phyloP scores from a whole-genome alignment of 1,140 invertebrate species.

The Achroia grisella region DNA sequence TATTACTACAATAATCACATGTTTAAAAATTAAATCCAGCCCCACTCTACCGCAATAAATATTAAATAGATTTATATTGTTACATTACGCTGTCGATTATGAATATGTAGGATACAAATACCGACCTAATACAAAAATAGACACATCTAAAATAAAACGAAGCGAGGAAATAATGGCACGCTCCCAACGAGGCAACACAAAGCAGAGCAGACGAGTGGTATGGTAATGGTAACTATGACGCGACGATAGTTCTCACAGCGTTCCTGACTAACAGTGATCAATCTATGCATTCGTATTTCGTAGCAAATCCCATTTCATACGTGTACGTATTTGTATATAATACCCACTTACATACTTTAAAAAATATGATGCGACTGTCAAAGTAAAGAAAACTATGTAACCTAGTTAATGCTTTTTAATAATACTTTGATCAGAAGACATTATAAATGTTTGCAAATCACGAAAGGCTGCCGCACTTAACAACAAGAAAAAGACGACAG shows the following conservation, averaged over 20 bases:
- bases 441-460: slow-evolving; percentile 26
- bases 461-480: slow-evolving; percentile 39
- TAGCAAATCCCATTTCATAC: too few species aligned
- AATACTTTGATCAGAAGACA: too few species aligned
- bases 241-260: background rate
- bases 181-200: slow-evolving; percentile 35
- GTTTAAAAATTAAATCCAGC: too few species aligned
- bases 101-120: slow-evolving; percentile 8
- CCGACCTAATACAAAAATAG: slow-evolving; percentile 20
- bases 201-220: slow-evolving; percentile 23
- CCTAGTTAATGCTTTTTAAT: too few species aligned
- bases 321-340: too few species aligned
- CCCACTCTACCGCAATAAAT: too few species aligned
- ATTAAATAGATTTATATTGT: too few species aligned
- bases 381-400: too few species aligned
- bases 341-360: too few species aligned
- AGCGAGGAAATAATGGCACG: slow-evolving; percentile 46
- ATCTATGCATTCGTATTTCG: background rate
- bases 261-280: background rate
- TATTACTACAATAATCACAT: too few species aligned
- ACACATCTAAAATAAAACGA: slow-evolving; percentile 37
- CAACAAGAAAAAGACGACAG: slow-evolving; percentile 68
- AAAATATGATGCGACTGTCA: too few species aligned
- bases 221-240: slow-evolving; percentile 9
- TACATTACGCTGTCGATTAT: background rate